Percentiles rank a stretch among this genome's conserved stretches.
These are phyloP conservation scores for Ariopsis seemanni DNA, from an alignment of 2,113 vertebrate genomes.

Conservation along the genomic window DNA sequence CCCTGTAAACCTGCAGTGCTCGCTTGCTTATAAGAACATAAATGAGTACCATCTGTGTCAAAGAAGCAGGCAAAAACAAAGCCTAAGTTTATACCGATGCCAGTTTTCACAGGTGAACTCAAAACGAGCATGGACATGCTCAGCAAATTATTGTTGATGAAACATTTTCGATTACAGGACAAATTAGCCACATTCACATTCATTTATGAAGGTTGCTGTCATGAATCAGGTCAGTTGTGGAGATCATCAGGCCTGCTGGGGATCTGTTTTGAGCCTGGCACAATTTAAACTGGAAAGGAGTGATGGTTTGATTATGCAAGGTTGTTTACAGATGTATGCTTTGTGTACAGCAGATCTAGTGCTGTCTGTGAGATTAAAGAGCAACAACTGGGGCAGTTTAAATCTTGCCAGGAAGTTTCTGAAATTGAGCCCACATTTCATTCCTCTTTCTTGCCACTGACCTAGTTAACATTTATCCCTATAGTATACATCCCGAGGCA, in stretches of 20 bases:
- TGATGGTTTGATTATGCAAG: slow-evolving; percentile 20
- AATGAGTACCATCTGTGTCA: background rate
- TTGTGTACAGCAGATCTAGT: background rate
- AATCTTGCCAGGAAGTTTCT: slow-evolving; percentile 23
- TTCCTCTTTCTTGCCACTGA: slow-evolving; percentile 9
- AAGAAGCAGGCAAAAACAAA: background rate
- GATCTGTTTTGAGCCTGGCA: background rate
- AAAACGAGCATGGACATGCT: background rate
- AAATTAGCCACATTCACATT: background rate
- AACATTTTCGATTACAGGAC: background rate
- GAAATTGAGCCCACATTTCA: slow-evolving; percentile 3
- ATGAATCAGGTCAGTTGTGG: background rate
- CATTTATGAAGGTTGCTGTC: slow-evolving; percentile 3
- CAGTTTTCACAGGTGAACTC: background rate
- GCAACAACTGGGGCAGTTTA: slow-evolving; percentile 34
- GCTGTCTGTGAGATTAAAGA: slow-evolving; percentile 38
- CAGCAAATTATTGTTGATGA: slow-evolving; percentile 7
- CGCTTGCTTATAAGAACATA: slow-evolving; percentile 14
- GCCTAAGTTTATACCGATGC: background rate
- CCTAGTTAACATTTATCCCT: slow-evolving; percentile 39
- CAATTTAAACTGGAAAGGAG: background rate
- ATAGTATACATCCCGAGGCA: background rate
- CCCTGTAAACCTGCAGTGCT: background rate
- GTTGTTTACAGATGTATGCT: background rate
- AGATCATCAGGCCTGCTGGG: background rate